Percentiles rank a stretch among this genome's conserved stretches.
phyloP scores from a whole-genome alignment of 1,140 invertebrate genomes.

The Holcopasites calliopsidis region DNA sequence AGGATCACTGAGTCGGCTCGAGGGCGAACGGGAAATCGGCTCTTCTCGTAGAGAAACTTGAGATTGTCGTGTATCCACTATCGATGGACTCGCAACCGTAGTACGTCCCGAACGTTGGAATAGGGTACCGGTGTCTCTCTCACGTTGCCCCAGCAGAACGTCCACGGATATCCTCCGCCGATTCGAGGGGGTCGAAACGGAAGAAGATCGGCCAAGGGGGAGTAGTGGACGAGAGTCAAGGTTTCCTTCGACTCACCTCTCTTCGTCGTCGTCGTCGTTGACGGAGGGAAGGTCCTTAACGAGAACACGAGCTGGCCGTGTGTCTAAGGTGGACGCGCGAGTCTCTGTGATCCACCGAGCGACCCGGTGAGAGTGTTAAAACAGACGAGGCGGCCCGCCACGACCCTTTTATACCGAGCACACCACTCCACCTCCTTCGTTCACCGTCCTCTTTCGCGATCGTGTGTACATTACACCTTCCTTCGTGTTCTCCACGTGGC shows the following conservation, averaged over 20 bases:
- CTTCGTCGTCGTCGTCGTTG: background rate
- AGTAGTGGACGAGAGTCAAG: no score
- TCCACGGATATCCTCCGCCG: background rate
- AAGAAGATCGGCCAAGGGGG: background rate
- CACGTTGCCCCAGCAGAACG: constrained; percentile 19
- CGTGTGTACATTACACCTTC: constrained; percentile 25
- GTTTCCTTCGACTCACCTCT: constrained; percentile 53
- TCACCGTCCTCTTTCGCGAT: constrained; percentile 65
- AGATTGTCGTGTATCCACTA: background rate
- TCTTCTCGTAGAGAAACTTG: background rate
- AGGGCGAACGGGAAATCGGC: background rate
- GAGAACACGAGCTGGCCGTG: constrained; percentile 2
- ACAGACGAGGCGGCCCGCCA: constrained; percentile 71
- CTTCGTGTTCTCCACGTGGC: constrained; percentile 57
- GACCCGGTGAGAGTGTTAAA: constrained; percentile 73
- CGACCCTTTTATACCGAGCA: constrained; percentile 75
- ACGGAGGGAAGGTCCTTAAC: background rate
- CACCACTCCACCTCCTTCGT: constrained; percentile 68
- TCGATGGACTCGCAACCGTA: background rate
- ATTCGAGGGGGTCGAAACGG: background rate
- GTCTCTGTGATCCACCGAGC: constrained; percentile 47
- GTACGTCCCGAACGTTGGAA: background rate
- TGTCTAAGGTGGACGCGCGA: constrained; percentile 41
- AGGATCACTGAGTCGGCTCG: constrained; percentile 33
- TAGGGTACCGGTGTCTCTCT: constrained; percentile 13